A percentile compares a stretch with the other conserved stretches of the same genome.
phyloP scores from a whole-genome alignment of 2,113 vertebrate genomes.

The Aspidoscelis tigris region DNA sequence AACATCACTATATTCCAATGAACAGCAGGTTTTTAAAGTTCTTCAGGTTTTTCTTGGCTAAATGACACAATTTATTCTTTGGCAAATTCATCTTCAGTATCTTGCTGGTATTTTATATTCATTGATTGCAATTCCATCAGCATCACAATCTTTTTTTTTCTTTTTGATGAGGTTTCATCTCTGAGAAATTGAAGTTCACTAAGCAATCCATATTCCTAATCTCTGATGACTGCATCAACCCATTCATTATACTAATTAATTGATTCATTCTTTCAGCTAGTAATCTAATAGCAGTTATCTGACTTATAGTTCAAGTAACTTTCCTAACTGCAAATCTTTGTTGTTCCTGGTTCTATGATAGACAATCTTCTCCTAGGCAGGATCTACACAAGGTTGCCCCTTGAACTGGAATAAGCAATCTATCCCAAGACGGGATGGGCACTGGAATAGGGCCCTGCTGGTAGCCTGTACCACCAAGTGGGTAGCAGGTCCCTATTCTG shows the following conservation, averaged over 20 bases:
- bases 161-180: background rate
- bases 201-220: conserved; percentile 7
- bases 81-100: background rate
- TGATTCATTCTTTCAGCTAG: background rate
- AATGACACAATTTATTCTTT: background rate
- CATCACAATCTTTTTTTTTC: background rate
- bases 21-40: background rate
- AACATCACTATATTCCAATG: background rate
- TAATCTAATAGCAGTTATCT: background rate
- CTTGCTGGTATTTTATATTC: background rate
- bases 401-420: background rate
- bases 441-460: no score
- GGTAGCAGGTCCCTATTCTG: no score
- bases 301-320: background rate
- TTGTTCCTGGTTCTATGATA: background rate
- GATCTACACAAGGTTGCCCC: background rate
- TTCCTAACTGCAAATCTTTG: background rate
- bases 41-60: conserved; percentile 10
- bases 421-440: background rate
- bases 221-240: background rate
- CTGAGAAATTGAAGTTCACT: background rate
- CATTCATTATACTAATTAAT: conserved; percentile 16
- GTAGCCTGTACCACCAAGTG: no score
- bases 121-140: background rate
- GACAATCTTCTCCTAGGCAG: background rate